phyloP scores from a whole-genome alignment of 2,113 vertebrate species.

The Grammomys dolichurus region DNA sequence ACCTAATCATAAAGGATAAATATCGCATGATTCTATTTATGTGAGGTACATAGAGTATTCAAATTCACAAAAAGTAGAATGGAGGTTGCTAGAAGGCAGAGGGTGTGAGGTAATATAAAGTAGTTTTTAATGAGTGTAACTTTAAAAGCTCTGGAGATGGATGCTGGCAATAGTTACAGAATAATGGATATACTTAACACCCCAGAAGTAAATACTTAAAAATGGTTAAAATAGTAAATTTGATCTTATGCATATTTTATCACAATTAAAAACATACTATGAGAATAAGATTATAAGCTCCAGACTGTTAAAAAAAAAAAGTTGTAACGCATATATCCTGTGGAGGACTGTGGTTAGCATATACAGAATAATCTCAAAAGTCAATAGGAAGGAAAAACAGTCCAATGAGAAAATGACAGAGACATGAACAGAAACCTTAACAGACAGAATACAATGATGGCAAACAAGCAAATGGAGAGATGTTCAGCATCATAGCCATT shows the following conservation, averaged over 20 bases:
- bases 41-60: slow-evolving; percentile 12
- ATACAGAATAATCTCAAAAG: slow-evolving; percentile 59
- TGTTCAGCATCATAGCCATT: slow-evolving; percentile 71
- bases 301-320: slow-evolving; percentile 60
- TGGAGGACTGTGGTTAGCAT: slow-evolving; percentile 31
- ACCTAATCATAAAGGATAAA: slow-evolving; percentile 51
- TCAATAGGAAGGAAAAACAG: slow-evolving; percentile 73
- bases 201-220: slow-evolving; percentile 58
- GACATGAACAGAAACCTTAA: slow-evolving; percentile 62
- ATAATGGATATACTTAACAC: slow-evolving; percentile 52
- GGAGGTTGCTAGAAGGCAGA: background rate
- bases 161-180: background rate
- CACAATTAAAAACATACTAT: slow-evolving; percentile 54
- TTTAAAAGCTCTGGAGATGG: slow-evolving; percentile 54
- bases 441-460: slow-evolving; percentile 63
- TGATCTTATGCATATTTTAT: slow-evolving; percentile 49
- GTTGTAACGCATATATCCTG: slow-evolving; percentile 55
- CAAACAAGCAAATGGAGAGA: slow-evolving; percentile 77
- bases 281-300: slow-evolving; percentile 61
- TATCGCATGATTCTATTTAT: slow-evolving; percentile 44
- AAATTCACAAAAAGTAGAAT: slow-evolving; percentile 59
- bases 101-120: background rate
- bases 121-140: slow-evolving; percentile 28
- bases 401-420: slow-evolving; percentile 66
- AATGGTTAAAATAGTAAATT: slow-evolving; percentile 51